phyloP scores from a whole-genome alignment of 2,888 invertebrate species.

The Rotaria macrura region DNA sequence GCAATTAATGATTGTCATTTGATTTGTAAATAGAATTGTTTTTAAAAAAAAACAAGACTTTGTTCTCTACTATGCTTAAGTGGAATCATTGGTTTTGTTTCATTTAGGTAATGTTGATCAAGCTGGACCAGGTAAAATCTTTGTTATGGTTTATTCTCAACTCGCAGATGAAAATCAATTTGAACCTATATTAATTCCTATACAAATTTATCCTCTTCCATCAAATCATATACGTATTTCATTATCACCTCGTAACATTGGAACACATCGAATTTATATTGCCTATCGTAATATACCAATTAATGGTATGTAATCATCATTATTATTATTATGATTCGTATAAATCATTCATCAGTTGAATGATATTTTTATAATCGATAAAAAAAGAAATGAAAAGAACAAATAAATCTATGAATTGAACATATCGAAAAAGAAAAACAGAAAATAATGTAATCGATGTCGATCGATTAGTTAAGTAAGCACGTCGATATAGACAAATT shows the following conservation, averaged over 20 bases:
- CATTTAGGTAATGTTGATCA: background rate
- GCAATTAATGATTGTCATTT: background rate
- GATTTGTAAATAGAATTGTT: background rate
- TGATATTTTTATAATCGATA: background rate
- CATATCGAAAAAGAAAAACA: background rate
- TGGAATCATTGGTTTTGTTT: background rate
- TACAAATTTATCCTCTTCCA: background rate
- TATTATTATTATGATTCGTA: background rate
- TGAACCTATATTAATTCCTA: background rate
- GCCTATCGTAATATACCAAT: background rate
- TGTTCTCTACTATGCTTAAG: background rate
- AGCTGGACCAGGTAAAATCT: background rate
- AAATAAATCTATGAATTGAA: background rate
- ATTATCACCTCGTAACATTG: background rate
- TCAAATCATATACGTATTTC: background rate
- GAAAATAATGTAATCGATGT: too few relatives aligned
- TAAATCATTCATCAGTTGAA: background rate
- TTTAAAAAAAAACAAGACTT: background rate
- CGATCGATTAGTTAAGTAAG: background rate
- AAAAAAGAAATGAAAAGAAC: background rate
- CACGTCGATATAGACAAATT: background rate
- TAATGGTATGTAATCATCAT: background rate
- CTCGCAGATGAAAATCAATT: background rate
- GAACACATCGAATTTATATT: background rate
- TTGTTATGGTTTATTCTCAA: background rate